Conservation (phyloP, 1,140 invertebrate genomes). For the Zaprionus camerounensis region DNA sequence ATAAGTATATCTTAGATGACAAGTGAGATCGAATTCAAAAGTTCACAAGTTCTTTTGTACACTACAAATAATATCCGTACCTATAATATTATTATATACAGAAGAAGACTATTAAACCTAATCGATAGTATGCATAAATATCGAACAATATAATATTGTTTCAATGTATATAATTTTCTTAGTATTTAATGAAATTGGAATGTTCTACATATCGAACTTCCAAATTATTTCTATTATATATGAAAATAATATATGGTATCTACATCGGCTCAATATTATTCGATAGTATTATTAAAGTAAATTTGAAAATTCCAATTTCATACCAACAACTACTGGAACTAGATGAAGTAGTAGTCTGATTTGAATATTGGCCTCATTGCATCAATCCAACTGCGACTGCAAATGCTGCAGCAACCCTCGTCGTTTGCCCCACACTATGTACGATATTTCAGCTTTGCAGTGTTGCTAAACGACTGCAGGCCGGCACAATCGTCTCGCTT, state of each 20-base stretch:
- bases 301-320: no score
- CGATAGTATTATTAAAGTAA: no score
- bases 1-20: neutral
- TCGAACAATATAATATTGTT: no score
- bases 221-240: no score
- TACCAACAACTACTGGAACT: neutral
- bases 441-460: neutral
- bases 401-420: neutral
- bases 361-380: neutral
- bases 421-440: neutral
- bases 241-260: no score
- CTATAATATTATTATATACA: no score
- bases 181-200: neutral
- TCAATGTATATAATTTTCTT: neutral
- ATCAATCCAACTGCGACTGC: neutral
- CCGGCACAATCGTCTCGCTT: constrained; percentile 31
- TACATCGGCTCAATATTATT: no score
- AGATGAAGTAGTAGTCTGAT: neutral
- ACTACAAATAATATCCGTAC: no score
- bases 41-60: no score
- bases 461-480: constrained; percentile 34
- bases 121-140: no score
- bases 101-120: neutral
- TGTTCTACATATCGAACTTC: no score
- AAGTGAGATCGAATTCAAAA: no score